These are phyloP conservation scores for Aphidius gifuensis DNA, from an alignment of 1,140 invertebrate species.

Conservation along the genomic window DNA sequence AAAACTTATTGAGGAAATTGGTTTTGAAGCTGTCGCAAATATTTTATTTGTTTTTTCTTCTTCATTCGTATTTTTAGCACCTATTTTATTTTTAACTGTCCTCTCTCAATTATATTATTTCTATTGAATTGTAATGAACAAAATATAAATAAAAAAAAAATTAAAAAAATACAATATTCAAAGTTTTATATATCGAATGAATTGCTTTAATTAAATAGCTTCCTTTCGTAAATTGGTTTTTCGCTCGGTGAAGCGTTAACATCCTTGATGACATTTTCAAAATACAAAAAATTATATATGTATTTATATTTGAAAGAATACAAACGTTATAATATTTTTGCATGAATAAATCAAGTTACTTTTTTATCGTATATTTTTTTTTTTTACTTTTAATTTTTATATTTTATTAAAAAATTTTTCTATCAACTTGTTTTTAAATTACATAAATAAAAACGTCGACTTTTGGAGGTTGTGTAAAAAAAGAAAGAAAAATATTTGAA, in stretches of 20 bases:
- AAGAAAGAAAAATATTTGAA: no score
- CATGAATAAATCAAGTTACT: no score
- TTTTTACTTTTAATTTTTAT: no score
- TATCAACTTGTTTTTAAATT: no score
- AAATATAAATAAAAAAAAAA: neutral
- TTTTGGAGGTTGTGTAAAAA: no score
- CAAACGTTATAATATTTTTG: no score
- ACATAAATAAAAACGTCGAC: no score
- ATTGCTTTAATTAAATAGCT: conserved; percentile 23
- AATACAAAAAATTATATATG: no score
- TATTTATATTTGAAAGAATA: no score
- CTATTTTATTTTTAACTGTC: neutral
- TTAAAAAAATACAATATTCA: conserved; percentile 10
- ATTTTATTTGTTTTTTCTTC: conserved; percentile 1
- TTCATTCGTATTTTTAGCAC: neutral
- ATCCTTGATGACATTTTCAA: conserved; percentile 13
- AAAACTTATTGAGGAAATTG: conserved; percentile 21
- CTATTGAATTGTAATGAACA: neutral
- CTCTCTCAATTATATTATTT: neutral
- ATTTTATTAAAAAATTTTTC: no score
- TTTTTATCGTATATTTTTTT: no score
- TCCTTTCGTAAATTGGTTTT: conserved; percentile 23
- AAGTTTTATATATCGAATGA: neutral
- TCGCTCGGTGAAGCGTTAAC: conserved; percentile 24
- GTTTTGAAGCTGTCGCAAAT: conserved; percentile 1